Conservation (phyloP, 2,113 vertebrate species). For the Crocuta crocuta region DNA sequence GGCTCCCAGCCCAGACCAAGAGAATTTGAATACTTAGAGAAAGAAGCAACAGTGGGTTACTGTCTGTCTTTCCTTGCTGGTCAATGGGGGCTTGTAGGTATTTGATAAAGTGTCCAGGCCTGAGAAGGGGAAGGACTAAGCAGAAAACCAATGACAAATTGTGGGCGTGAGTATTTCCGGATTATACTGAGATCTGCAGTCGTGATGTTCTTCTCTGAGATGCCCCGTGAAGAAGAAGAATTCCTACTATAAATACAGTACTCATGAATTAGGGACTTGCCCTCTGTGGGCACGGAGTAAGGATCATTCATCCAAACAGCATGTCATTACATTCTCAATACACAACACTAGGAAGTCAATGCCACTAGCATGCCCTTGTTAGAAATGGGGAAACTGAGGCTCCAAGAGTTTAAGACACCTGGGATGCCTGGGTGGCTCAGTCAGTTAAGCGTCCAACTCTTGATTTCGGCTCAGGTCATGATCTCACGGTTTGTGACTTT, state of each 20-base stretch:
- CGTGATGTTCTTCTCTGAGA: conserved; percentile 10
- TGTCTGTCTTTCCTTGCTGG: not conserved
- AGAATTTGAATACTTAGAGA: not conserved
- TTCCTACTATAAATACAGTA: not conserved
- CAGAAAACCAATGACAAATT: not conserved
- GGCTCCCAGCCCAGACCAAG: not conserved
- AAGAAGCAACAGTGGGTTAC: not conserved
- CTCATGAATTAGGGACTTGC: not conserved
- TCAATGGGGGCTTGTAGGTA: not conserved
- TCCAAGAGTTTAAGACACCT: not conserved
- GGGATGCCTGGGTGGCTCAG: no score
- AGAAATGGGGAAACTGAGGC: not conserved
- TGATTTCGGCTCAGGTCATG: no score
- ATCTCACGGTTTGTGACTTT: no score
- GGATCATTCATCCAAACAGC: not conserved
- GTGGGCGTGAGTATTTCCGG: not conserved
- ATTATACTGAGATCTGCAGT: not conserved
- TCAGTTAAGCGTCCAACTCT: no score
- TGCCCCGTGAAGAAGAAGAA: not conserved
- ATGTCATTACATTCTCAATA: not conserved
- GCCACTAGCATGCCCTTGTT: not conserved
- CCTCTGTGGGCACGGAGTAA: not conserved
- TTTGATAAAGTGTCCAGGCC: not conserved
- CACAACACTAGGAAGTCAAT: not conserved
- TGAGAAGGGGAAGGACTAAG: not conserved